Evolutionary conservation across 2,113 vertebrate species (phyloP), one percentile per base, ranked within the genome.

Genomic region (Salvator merianae): DNA sequence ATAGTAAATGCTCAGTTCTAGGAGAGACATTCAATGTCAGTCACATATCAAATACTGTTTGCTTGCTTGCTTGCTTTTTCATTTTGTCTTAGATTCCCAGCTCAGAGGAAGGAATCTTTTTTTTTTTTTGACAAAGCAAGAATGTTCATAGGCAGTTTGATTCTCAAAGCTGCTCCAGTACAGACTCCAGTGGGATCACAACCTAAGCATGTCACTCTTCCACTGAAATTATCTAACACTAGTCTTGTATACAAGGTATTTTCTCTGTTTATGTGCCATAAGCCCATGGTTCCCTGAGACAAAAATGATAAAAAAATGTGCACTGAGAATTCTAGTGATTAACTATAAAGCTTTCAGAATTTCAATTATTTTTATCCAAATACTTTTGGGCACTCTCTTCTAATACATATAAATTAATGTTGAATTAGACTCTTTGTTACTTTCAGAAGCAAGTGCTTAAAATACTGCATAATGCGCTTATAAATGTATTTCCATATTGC

Each of bases 331-430:
- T 91, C 91, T 55, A 88, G 85, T 30, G 36, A 94, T 91, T 91
- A 93, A 90, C 73, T 71, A 94, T 71, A 87, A 88, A 82, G 82
- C 82, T 85, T 68, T 75, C 16, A 6, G 89, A 92, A 95, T 90
- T 87, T 87, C 81, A 91, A 90, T 91, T 89, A 90, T 84, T 93
- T 89, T 86, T 78, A 80, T 75, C 78, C 84, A 94, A 89, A 86
- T 76, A 78, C 38, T 93, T 88, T 47, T 76, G 73, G 88, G 63
- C 73, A 87, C 75, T 12, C 7, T 76, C 86, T 7, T 71, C n/a
- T 74, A 93, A 85, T 24, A 88, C 90, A 88, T 8, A 85, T 26
- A 86, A 90, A 86, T 68, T 84, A 6, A 26, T 50, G 53, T 43
- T 68, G 71, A 90, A 90, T 74, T 50, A 88, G 79, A 81, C 87